Base-by-base conservation (phyloP, 2,113 vertebrate species). In the Atractosteus spatula region DNA sequence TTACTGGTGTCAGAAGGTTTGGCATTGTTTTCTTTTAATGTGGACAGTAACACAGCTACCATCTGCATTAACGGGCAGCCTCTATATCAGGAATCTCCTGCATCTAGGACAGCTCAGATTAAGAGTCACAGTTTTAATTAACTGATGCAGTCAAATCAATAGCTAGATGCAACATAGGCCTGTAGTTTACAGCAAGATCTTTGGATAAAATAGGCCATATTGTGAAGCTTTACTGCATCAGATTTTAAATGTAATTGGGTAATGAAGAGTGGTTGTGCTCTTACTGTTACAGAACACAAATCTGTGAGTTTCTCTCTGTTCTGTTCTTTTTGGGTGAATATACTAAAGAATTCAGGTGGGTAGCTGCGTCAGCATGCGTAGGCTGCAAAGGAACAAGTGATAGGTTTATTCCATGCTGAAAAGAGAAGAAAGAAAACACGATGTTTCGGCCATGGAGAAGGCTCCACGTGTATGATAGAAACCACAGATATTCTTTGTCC, bases 91-190 rank as follows among this genome's bases (percentile, higher is more conserved):
- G 57, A n/a, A 59, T 16, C 12, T 54, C 16, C 45, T 51, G 44
- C 6, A 64, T 54, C 6, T 13, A 3, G 17, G 4, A 41, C 6
- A 10, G 29, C n/a, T 17, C 43, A 17, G n/a, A 55, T 55, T 71
- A 71, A 64, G 16, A 51, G 5, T 41, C 61, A 63, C 44, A 41
- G 8, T 45, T 62, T 71, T 71, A 64, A 57, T 69, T 54, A 69
- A 64, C 59, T 55, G 17, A n/a, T 54, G 7, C 59, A 7, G 29
- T 17, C 7, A 14, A 42, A 64, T 71, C 70, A 64, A 71, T 64
- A 62, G 13, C 6, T 5, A 57, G 68, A 71, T 13, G 43, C 4
- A 55, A 11, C 70, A 13, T 17, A 8, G 17, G 41, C 29, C 64
- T 29, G 41, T n/a, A n/a, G 57, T 17, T 11, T 17, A 41, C 55